phyloP scores from a whole-genome alignment of 2,797 vertebrate species.

The Percopsis omiscomaycus region DNA sequence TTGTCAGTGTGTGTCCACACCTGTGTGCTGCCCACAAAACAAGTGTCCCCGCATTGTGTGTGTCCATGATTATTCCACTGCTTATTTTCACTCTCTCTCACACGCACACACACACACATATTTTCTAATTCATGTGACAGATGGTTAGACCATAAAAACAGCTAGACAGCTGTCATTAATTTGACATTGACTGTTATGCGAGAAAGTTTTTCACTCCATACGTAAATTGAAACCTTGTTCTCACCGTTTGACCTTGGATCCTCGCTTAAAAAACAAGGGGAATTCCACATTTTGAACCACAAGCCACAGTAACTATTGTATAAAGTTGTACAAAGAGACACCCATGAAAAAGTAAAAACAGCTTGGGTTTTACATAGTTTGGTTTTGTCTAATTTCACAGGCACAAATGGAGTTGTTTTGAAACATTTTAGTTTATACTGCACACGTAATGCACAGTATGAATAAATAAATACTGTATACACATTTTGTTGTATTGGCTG shows the following conservation, averaged over 20 bases:
- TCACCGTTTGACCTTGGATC: slow-evolving; percentile 10
- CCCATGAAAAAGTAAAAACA: slow-evolving; percentile 5
- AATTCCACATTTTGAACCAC: slow-evolving; percentile 26
- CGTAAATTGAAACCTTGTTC: slow-evolving; percentile 54
- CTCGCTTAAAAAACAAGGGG: slow-evolving; percentile 3
- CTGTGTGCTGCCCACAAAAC: slow-evolving; percentile 38
- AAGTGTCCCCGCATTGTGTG: slow-evolving; percentile 6
- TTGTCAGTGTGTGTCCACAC: slow-evolving; percentile 41
- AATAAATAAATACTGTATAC: neutral
- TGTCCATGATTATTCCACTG: slow-evolving; percentile 37
- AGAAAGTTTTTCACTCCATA: slow-evolving; percentile 10
- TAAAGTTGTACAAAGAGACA: slow-evolving; percentile 7
- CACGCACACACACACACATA: slow-evolving; percentile 28
- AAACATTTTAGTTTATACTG: neutral
- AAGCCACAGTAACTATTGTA: slow-evolving; percentile 14
- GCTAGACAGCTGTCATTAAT: slow-evolving; percentile 59
- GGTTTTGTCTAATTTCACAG: neutral
- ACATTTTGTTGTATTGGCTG: neutral
- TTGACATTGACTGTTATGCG: slow-evolving; percentile 38
- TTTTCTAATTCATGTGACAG: slow-evolving; percentile 58
- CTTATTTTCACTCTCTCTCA: slow-evolving; percentile 39
- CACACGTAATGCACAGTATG: neutral
- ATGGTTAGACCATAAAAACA: slow-evolving; percentile 32
- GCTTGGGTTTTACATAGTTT: neutral
- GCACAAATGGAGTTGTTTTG: neutral